Percentiles rank a stretch among this genome's conserved stretches.
These are phyloP conservation scores for Cantharis rufa DNA, from an alignment of 2,888 invertebrate species.

Conservation along the genomic window DNA sequence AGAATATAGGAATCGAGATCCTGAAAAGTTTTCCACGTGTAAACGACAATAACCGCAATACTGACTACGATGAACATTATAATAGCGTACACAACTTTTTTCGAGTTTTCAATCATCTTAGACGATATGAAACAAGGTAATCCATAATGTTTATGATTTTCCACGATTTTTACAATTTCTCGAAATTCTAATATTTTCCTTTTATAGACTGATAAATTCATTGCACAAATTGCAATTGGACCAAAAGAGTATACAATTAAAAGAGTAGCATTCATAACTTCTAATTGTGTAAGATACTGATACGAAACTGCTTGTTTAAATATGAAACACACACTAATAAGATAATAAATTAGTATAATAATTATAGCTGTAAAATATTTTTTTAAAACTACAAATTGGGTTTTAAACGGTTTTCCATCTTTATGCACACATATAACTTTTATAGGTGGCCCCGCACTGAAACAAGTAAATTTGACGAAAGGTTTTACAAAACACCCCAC, in stretches of 20 bases:
- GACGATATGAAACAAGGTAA: neutral
- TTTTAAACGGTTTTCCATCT: neutral
- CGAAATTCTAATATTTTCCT: neutral
- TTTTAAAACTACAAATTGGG: neutral
- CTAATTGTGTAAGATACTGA: neutral
- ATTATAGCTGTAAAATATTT: neutral
- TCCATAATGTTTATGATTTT: neutral
- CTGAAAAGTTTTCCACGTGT: neutral
- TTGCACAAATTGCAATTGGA: neutral
- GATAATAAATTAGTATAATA: neutral
- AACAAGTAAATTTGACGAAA: neutral
- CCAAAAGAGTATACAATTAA: neutral
- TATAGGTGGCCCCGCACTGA: neutral
- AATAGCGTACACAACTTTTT: neutral
- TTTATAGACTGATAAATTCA: neutral
- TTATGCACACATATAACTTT: neutral
- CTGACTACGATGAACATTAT: accelerated
- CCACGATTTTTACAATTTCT: too few species aligned
- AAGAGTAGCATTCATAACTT: neutral
- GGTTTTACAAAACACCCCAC: neutral
- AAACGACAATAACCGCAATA: neutral
- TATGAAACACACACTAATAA: neutral
- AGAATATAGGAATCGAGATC: neutral
- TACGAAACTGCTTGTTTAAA: neutral
- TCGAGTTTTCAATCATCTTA: neutral